Conservation (phyloP, 2,888 invertebrate genomes). For the Calameuta pallipes region DNA sequence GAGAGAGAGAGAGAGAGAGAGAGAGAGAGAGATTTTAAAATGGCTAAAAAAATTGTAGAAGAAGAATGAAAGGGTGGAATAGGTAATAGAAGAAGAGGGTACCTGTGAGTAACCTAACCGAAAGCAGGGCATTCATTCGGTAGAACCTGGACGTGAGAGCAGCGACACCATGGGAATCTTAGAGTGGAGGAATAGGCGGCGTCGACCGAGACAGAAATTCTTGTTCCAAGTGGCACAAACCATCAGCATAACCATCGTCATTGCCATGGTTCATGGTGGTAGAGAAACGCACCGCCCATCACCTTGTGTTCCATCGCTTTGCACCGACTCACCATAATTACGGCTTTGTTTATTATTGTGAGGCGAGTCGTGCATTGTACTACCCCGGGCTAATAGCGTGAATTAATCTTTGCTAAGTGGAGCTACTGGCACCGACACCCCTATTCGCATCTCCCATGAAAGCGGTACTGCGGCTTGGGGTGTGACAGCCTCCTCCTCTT, state of each 20-base stretch:
- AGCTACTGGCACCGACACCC: conserved; percentile 42
- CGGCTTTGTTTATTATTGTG: conserved; percentile 52
- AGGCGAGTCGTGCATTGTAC: conserved; percentile 42
- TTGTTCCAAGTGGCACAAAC: neutral
- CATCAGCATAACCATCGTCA: neutral
- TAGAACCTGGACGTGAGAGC: conserved; percentile 1
- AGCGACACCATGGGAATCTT: conserved; percentile 1
- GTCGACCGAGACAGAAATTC: neutral
- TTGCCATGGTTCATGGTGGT: neutral
- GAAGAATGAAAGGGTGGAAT: neutral
- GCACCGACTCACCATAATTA: conserved; percentile 40
- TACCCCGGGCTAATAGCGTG: conserved; percentile 51
- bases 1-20: too few relatives aligned
- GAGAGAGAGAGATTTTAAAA: neutral
- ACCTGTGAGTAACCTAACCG: neutral
- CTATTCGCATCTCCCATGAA: conserved; percentile 40
- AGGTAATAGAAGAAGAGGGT: neutral
- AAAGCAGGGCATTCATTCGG: conserved; percentile 1
- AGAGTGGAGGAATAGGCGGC: neutral
- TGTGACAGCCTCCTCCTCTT: conserved; percentile 13
- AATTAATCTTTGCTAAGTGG: conserved; percentile 56
- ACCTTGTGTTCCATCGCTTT: conserved; percentile 5
- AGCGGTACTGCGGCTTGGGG: conserved; percentile 21
- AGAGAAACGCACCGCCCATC: neutral
- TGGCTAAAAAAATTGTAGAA: neutral